Percentiles rank a stretch among this genome's conserved stretches.
phyloP scores from a whole-genome alignment of 2,113 vertebrate genomes.

The Ovibos moschatus region DNA sequence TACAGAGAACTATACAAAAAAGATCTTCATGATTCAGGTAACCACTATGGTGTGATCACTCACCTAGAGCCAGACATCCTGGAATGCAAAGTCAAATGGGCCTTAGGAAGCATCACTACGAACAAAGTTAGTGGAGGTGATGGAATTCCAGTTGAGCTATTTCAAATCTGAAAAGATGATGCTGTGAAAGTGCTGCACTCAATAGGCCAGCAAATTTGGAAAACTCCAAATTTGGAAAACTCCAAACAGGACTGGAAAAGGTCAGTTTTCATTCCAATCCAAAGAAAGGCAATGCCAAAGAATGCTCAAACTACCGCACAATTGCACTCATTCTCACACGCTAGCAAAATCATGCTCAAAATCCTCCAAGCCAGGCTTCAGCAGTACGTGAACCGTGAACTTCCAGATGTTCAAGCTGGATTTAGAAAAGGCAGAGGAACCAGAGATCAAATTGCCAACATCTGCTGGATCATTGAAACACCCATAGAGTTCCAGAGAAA shows the following conservation, averaged over 20 bases:
- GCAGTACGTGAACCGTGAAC: neutral
- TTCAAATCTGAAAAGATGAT: neutral
- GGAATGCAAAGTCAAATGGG: neutral
- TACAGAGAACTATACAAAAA: neutral
- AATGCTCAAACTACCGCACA: neutral
- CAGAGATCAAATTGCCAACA: neutral
- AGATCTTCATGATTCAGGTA: neutral
- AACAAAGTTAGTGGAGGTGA: neutral
- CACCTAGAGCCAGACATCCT: neutral
- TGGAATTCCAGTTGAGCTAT: neutral
- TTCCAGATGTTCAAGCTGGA: neutral
- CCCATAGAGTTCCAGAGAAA: neutral
- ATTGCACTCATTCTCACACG: accelerated
- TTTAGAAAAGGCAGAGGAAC: neutral
- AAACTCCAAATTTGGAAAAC: too few species aligned
- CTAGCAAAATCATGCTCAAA: neutral
- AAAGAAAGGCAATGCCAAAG: neutral
- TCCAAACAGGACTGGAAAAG: neutral
- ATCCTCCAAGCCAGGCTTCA: neutral
- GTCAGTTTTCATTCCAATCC: neutral
- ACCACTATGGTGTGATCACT: neutral
- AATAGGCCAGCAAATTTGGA: neutral
- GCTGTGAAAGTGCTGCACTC: neutral
- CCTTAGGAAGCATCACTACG: neutral
- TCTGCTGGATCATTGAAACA: neutral